phyloP scores from a whole-genome alignment of 2,113 vertebrate genomes.

The Barbus barbus region DNA sequence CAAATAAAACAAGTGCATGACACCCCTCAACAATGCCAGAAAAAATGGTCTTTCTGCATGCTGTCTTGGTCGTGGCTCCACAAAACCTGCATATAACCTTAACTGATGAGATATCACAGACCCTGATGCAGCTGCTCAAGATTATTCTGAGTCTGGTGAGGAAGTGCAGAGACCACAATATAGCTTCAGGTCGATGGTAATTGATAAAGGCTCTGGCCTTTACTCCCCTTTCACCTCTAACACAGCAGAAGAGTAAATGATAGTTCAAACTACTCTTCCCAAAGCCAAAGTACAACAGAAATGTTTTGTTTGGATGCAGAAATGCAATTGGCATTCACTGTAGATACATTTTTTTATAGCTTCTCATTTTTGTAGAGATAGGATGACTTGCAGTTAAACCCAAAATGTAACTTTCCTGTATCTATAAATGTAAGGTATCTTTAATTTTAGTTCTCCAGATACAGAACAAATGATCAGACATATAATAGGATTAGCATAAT shows the following conservation, averaged over 20 bases:
- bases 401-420: background rate
- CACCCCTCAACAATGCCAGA: background rate
- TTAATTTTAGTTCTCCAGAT: background rate
- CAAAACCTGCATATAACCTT: background rate
- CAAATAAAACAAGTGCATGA: background rate
- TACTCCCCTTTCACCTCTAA: slow-evolving; percentile 3
- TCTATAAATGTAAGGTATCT: background rate
- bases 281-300: background rate
- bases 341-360: background rate
- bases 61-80: background rate
- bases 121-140: background rate
- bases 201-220: background rate
- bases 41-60: background rate
- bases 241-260: background rate
- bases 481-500: background rate
- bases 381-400: background rate
- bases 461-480: background rate
- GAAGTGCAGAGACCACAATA: slow-evolving; percentile 14
- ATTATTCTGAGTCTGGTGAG: background rate
- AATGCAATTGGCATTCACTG: background rate
- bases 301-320: background rate
- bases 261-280: background rate
- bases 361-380: background rate
- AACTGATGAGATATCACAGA: no score
- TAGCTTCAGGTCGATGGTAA: background rate